Evolutionary conservation across 2,888 invertebrate genomes (phyloP).

Genomic region (Dryococelus australis): DNA sequence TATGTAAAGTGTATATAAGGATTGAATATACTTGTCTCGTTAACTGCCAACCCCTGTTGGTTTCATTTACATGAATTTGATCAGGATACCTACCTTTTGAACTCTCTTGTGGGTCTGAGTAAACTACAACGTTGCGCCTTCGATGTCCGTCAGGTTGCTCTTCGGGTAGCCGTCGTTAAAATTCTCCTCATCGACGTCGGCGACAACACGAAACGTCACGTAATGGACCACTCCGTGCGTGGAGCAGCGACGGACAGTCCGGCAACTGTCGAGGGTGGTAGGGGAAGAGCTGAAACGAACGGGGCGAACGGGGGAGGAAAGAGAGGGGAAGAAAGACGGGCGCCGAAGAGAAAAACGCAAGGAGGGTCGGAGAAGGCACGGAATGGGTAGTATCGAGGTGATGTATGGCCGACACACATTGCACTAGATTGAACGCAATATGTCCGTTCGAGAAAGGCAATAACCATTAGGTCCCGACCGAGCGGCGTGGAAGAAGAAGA

Average conservation of each 20-base stretch:
- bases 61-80: no score
- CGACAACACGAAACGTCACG: background rate
- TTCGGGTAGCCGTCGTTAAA: no score
- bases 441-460: conserved; percentile 67
- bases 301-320: background rate
- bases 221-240: background rate
- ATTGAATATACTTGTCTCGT: no score
- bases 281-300: background rate
- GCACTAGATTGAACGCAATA: conserved; percentile 68
- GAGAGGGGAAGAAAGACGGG: conserved; percentile 16
- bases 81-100: no score
- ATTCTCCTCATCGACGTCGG: background rate
- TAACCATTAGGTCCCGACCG: conserved; percentile 66
- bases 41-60: no score
- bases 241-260: no score
- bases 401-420: conserved; percentile 67
- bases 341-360: background rate
- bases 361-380: background rate
- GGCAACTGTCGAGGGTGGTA: background rate
- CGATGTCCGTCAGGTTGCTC: no score
- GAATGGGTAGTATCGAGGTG: conserved; percentile 51
- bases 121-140: no score
- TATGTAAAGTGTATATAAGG: no score
- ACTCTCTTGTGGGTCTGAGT: no score
- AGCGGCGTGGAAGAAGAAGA: background rate